Conservation (phyloP, 2,888 invertebrate species). For the Dorcus parallelipipedus region DNA sequence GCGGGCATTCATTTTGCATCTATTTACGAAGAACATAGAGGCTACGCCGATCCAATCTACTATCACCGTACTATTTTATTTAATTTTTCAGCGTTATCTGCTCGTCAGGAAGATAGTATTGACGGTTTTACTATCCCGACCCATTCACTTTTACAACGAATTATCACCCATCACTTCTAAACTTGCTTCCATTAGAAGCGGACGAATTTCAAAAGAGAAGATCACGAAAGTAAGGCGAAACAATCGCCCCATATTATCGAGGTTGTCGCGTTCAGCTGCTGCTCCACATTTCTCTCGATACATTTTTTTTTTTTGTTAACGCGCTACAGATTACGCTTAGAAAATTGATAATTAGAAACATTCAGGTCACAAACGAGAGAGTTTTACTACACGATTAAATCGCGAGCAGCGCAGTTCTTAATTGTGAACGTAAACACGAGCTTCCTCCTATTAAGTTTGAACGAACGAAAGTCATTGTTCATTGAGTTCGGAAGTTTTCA, state of each 20-base stretch:
- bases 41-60: conserved; percentile 18
- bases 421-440: too few relatives aligned
- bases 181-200: conserved; percentile 16
- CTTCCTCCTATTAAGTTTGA: too few relatives aligned
- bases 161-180: conserved; percentile 3
- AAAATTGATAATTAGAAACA: background rate
- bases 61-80: conserved; percentile 24
- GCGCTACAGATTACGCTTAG: conserved; percentile 1
- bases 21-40: conserved; percentile 21
- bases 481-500: too few relatives aligned
- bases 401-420: too few relatives aligned
- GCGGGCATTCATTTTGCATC: conserved; percentile 15
- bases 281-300: conserved; percentile 37
- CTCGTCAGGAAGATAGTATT: conserved; percentile 29
- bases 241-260: conserved; percentile 40
- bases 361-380: background rate
- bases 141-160: conserved; percentile 23
- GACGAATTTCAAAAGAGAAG: conserved; percentile 31
- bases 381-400: too few relatives aligned
- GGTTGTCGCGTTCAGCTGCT: conserved; percentile 33
- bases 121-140: conserved; percentile 17
- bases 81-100: conserved; percentile 34
- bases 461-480: too few relatives aligned
- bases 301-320: conserved; percentile 12
- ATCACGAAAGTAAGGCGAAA: conserved; percentile 45